Percentiles rank a stretch among this genome's conserved stretches.
phyloP scores from a whole-genome alignment of 1,140 invertebrate genomes.

The Psix sp. region DNA sequence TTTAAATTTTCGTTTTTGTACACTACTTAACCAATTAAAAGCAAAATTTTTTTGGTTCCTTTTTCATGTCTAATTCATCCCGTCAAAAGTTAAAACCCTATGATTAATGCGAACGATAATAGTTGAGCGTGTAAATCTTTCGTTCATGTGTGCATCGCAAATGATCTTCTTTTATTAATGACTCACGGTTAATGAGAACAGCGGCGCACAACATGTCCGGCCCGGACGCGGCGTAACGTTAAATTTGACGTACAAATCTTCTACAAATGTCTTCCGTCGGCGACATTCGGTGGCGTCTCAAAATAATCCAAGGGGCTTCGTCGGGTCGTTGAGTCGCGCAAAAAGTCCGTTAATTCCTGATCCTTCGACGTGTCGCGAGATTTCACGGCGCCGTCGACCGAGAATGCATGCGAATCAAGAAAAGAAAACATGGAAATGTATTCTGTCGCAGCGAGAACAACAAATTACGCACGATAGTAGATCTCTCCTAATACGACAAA shows the following conservation, averaged over 20 bases:
- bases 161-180: conserved; percentile 41
- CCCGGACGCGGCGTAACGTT: conserved; percentile 19
- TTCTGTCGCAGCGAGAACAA: conserved; percentile 73
- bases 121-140: conserved; percentile 28
- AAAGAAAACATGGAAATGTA: conserved; percentile 68
- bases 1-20: too few species aligned
- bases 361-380: conserved; percentile 19
- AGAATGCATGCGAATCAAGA: conserved; percentile 44
- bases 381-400: conserved; percentile 17
- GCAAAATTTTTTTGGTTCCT: not conserved
- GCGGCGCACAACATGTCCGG: conserved; percentile 16
- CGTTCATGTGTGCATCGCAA: conserved; percentile 17
- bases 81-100: conserved; percentile 23
- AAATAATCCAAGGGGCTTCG: too few species aligned
- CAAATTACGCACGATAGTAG: conserved; percentile 73
- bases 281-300: conserved; percentile 10
- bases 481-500: conserved; percentile 74
- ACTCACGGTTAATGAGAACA: conserved; percentile 36
- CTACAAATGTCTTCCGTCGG: conserved; percentile 49
- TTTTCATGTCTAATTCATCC: not conserved
- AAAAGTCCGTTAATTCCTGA: conserved; percentile 15
- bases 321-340: too few species aligned
- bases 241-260: conserved; percentile 45
- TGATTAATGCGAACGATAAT: conserved; percentile 38
- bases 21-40: too few species aligned